Evolutionary conservation across 1,140 invertebrate species (phyloP).

Genomic region (Papilio dardanus): DNA sequence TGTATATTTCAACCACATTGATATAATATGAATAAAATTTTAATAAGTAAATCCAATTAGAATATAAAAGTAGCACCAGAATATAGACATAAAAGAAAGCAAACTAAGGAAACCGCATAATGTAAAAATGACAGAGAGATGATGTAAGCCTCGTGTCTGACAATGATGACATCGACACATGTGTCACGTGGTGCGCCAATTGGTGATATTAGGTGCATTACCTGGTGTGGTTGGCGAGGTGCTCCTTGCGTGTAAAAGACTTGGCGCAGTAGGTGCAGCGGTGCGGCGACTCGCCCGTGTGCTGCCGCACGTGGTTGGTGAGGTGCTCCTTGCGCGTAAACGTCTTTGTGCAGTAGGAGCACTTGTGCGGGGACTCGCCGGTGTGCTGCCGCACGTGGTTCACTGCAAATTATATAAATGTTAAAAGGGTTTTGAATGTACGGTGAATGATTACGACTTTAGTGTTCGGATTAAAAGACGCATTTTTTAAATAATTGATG

Average conservation of each 20-base stretch:
- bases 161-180: not conserved
- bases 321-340: constrained; percentile 93
- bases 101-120: not conserved
- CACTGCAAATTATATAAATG: constrained; percentile 62
- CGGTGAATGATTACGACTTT: too few species aligned
- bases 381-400: constrained; percentile 93
- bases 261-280: constrained; percentile 90
- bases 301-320: constrained; percentile 87
- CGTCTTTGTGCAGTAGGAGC: constrained; percentile 91
- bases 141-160: not conserved
- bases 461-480: too few species aligned
- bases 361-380: constrained; percentile 91
- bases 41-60: too few species aligned
- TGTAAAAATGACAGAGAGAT: too few species aligned
- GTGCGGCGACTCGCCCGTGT: constrained; percentile 91
- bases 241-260: constrained; percentile 89
- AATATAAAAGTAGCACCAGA: too few species aligned
- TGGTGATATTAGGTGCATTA: too few species aligned
- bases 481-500: too few species aligned
- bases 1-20: too few species aligned
- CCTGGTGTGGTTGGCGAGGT: constrained; percentile 72
- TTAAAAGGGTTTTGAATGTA: too few species aligned
- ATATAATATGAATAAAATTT: too few species aligned
- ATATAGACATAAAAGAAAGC: constrained; percentile 3
- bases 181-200: not conserved